phyloP scores from a whole-genome alignment of 2,888 invertebrate species.

The Andrena haemorrhoa region DNA sequence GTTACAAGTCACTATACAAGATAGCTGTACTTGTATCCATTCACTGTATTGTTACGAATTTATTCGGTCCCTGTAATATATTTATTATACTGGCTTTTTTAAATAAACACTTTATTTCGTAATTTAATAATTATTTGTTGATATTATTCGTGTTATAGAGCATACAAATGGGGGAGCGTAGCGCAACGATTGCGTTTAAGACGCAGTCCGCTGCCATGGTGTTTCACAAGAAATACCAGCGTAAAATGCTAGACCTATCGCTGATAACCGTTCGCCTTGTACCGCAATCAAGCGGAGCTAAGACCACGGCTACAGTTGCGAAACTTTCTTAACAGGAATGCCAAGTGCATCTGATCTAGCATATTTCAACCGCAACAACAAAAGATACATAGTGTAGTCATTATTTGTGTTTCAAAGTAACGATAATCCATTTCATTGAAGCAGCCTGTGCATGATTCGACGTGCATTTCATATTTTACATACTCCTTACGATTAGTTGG shows the following conservation, averaged over 20 bases:
- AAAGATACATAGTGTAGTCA: slow-evolving; percentile 28
- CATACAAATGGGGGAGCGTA: slow-evolving; percentile 82
- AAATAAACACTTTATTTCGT: slow-evolving; percentile 39
- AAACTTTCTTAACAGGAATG: slow-evolving; percentile 65
- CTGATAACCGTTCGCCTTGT: slow-evolving; percentile 86
- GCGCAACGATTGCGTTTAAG: slow-evolving; percentile 86
- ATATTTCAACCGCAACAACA: slow-evolving; percentile 28
- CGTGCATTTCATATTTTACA: slow-evolving; percentile 47
- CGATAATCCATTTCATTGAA: slow-evolving; percentile 24
- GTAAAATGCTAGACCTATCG: slow-evolving; percentile 86
- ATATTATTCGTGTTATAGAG: slow-evolving; percentile 78
- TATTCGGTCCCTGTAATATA: slow-evolving; percentile 13
- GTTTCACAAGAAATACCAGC: slow-evolving; percentile 87
- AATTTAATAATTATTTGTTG: slow-evolving; percentile 57
- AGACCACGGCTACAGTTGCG: slow-evolving; percentile 50
- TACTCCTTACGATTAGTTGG: slow-evolving; percentile 21
- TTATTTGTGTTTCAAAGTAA: slow-evolving; percentile 34
- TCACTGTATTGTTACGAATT: slow-evolving; percentile 9
- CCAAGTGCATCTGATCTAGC: slow-evolving; percentile 17
- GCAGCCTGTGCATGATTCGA: slow-evolving; percentile 37
- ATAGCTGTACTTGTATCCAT: background rate
- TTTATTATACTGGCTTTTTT: slow-evolving; percentile 14
- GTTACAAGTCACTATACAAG: background rate
- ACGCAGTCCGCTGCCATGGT: slow-evolving; percentile 86
- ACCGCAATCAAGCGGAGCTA: slow-evolving; percentile 72